A percentile compares a stretch with the other conserved stretches of the same genome.
Conservation (phyloP, 2,113 vertebrate genomes). For the Leuciscus idus region DNA sequence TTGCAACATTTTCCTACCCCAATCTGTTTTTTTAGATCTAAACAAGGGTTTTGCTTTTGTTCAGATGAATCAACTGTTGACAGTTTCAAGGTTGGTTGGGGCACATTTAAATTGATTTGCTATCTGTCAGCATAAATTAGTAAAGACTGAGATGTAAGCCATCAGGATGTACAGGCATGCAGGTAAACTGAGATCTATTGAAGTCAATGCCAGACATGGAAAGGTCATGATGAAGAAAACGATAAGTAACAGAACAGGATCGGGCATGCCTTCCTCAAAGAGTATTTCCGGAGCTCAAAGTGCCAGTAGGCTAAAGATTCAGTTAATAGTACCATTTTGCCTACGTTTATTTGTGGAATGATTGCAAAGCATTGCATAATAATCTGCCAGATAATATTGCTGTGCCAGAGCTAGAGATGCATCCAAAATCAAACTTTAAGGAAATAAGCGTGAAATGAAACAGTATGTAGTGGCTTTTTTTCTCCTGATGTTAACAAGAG, state of each 20-base stretch:
- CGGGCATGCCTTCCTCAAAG: background rate
- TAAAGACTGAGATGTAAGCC: constrained; percentile 11
- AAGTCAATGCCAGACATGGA: background rate
- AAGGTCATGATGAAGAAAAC: constrained; percentile 12
- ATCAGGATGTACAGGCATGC: constrained; percentile 13
- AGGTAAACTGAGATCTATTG: background rate
- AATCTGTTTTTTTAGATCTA: background rate
- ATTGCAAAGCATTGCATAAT: constrained; percentile 54
- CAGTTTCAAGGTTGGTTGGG: constrained; percentile 5
- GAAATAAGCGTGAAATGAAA: constrained; percentile 41
- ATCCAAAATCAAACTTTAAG: constrained; percentile 38
- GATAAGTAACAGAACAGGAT: background rate
- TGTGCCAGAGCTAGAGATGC: constrained; percentile 25
- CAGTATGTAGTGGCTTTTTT: constrained; percentile 29
- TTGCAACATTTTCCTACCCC: background rate
- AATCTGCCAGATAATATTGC: constrained; percentile 39
- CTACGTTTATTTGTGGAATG: constrained; percentile 62
- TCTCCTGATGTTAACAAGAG: constrained; percentile 30
- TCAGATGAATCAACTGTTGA: background rate
- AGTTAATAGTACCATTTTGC: constrained; percentile 44
- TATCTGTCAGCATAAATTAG: constrained; percentile 5
- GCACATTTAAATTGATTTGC: constrained; percentile 16
- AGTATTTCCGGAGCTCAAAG: background rate
- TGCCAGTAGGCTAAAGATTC: constrained; percentile 19
- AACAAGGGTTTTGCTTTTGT: background rate